Base-by-base conservation (phyloP, 2,113 vertebrate genomes). In the Accipiter cooperii region DNA sequence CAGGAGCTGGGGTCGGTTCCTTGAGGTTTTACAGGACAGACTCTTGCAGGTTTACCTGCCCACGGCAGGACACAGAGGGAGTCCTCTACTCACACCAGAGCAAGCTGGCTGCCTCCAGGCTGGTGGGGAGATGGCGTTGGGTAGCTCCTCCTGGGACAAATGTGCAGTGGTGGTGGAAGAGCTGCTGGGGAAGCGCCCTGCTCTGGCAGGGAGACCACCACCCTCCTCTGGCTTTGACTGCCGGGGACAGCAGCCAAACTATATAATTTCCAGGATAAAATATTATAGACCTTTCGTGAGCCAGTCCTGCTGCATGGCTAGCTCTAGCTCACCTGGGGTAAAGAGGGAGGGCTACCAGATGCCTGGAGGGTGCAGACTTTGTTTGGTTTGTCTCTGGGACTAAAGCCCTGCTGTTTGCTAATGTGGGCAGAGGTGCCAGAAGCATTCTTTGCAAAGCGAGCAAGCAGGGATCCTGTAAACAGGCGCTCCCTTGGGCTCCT, bases 101-200 rank as follows among this genome's bases (percentile, higher is more conserved):
- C 13, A 33, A 58, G 34, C 33, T 7, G 12, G 6, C 33, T 75
- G 54, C 13, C 36, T 75, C 40, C 0, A 2, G 42, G 40, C 17
- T 1, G 1, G 24, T 21, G 34, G 12, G 24, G 28, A 65, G 42
- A 15, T 3, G 5, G 36, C 1, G 0, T 2, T 70, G 28, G 33
- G 28, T 36, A 28, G 34, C 63, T 75, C 26, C 63, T 69, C 7
- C 47, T 55, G 25, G n/a, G 47, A 36, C n/a, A 42, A 68, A 12
- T 4, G 34, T 55, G 38, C 17, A 26, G 31, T 61, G 54, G 40
- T 3, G 2, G 29, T 61, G 34, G 54, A 76, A 61, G 16, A 77
- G 40, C 64, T 55, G 34, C 16, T 63, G 61, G 20, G 6, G 10
- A 47, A 68, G 69, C 1, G 7, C 29, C 12, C 3, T 1, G 9